Base-by-base conservation (phyloP, 1,140 invertebrate species). In the Chymomyza costata region DNA sequence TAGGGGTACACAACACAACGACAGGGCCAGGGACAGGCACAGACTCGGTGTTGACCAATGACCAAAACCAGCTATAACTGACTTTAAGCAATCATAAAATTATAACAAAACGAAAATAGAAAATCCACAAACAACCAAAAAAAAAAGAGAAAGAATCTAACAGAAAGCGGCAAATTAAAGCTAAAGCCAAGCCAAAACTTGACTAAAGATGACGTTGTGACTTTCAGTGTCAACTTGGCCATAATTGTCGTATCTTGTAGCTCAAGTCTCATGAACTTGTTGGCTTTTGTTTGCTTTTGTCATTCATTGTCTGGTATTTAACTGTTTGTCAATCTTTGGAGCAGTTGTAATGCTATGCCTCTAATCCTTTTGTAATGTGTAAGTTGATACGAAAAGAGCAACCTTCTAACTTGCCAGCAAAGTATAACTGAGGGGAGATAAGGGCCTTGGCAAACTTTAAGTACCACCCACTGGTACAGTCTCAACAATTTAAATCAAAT, bases 21-120 rank as follows among this genome's bases (percentile, higher is more conserved):
- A n/a, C n/a, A 5, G 50, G 21, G 7, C 8, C 19, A 15, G 49
- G 14, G 40, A 31, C 19, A 39, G 56, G 35, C 41, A 54, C 50
- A n/a, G 28, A 46, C 38, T 47, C n/a, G 21, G 45, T 28, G 51
- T 65, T 76, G 70, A 74, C 70, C 70, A 76, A 76, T 74, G 70
- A 76, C 70, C 70, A 76, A 5, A 3, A 8, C 21, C 21, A 25
- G 21, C 21, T 3, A 5, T 8, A 25, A 8, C 21, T 25, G 44
- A 52, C 52, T 63, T 54, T 32, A 44, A 40, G 49, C 56, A 55
- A 51, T 52, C 50, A 50, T 70, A 61, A 43, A 54, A 56, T 28
- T 38, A 38, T 17, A 37, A 31, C 64, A 54, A 46, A 51, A 16
- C 64, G 53, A 59, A 69, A 60, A 55, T 41, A 65, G 41, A 57